phyloP scores from a whole-genome alignment of 2,888 invertebrate genomes.

The Luperina testacea region DNA sequence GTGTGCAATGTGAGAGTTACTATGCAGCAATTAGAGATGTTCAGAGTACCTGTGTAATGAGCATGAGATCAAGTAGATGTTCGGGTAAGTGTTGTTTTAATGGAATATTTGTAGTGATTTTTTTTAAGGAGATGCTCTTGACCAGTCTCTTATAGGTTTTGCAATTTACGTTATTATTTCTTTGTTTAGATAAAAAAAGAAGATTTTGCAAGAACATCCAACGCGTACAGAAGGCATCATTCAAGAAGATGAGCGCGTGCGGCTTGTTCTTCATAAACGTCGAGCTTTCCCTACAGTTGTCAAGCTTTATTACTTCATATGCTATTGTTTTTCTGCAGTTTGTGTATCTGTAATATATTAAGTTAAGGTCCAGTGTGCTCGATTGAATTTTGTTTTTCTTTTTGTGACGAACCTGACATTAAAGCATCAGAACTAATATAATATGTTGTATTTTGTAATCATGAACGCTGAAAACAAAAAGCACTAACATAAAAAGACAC shows the following conservation, averaged over 20 bases:
- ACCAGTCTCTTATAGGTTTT: too few relatives aligned
- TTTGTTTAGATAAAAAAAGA: not conserved
- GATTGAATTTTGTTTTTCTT: too few relatives aligned
- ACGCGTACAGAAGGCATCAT: slow-evolving; percentile 15
- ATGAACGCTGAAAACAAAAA: too few relatives aligned
- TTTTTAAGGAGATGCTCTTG: too few relatives aligned
- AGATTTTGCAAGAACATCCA: slow-evolving; percentile 18
- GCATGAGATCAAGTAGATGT: not conserved
- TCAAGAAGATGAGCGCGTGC: slow-evolving; percentile 25
- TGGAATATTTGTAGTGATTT: not conserved
- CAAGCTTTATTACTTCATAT: slow-evolving; percentile 11
- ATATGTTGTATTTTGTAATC: too few relatives aligned
- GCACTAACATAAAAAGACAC: too few relatives aligned
- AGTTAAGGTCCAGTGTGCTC: too few relatives aligned
- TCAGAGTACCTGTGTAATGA: slow-evolving; percentile 14
- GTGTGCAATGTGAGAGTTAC: slow-evolving; percentile 28
- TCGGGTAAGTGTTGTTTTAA: slow-evolving; percentile 2
- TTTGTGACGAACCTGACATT: too few relatives aligned
- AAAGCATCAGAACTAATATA: too few relatives aligned
- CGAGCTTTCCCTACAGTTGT: slow-evolving; percentile 5
- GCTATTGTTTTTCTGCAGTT: slow-evolving; percentile 38
- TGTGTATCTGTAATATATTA: not conserved
- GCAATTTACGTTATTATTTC: too few relatives aligned
- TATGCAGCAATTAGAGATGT: slow-evolving; percentile 33
- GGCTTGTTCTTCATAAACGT: slow-evolving; percentile 35